Conservation (phyloP, 2,797 vertebrate genomes). For the Etheostoma nigrum region DNA sequence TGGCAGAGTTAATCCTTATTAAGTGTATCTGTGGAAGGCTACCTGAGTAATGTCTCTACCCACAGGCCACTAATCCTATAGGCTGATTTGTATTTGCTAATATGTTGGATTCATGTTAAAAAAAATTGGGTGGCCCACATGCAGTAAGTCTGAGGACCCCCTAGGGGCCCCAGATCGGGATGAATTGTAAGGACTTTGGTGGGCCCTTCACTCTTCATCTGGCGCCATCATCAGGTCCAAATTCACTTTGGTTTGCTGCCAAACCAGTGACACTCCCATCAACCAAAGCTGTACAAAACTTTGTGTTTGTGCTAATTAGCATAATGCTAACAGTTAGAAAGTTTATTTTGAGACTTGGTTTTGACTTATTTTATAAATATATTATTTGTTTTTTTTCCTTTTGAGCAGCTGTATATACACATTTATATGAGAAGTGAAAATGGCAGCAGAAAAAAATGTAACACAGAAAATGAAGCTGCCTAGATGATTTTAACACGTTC, state of each 20-base stretch:
- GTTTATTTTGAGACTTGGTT: background rate
- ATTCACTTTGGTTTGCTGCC: background rate
- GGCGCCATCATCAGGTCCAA: background rate
- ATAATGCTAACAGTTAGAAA: background rate
- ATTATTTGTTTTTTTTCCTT: background rate
- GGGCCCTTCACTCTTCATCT: background rate
- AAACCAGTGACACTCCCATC: background rate
- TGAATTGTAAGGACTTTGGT: background rate
- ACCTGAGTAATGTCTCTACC: too few relatives aligned
- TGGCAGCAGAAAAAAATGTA: background rate
- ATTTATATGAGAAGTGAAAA: background rate
- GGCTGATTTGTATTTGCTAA: too few relatives aligned
- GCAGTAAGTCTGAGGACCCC: too few relatives aligned
- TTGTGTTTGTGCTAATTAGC: background rate
- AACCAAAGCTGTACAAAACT: background rate
- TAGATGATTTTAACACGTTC: background rate
- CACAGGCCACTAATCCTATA: too few relatives aligned
- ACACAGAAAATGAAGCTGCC: background rate
- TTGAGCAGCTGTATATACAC: background rate
- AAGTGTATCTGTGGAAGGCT: too few relatives aligned
- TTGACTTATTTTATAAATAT: background rate
- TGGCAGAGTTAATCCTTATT: too few relatives aligned
- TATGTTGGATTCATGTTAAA: too few relatives aligned
- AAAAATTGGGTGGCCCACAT: too few relatives aligned
- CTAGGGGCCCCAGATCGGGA: background rate